Evolutionary conservation across 2,888 invertebrate genomes (phyloP).

Genomic region (Acrobeloides nanus): DNA sequence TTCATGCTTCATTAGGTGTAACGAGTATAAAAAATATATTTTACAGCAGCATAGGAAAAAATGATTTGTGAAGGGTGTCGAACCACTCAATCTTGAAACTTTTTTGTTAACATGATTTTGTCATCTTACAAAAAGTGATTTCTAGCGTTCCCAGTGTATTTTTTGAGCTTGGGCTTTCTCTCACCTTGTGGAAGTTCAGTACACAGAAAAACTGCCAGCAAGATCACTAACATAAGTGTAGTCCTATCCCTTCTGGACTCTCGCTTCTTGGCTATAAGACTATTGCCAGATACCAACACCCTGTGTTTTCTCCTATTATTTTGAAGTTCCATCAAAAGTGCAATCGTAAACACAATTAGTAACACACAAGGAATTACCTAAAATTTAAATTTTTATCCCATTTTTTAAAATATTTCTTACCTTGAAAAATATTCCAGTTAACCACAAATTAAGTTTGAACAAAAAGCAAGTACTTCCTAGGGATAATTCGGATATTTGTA

Average conservation of each 20-base stretch:
- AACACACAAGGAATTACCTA: constrained; percentile 37
- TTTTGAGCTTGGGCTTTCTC: too few relatives aligned
- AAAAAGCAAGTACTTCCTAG: constrained; percentile 36
- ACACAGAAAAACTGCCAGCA: constrained; percentile 70
- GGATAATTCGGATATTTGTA: constrained; percentile 31
- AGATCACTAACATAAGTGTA: constrained; percentile 66
- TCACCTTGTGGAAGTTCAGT: constrained; percentile 64
- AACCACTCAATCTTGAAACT: too few relatives aligned
- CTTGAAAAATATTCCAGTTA: constrained; percentile 49
- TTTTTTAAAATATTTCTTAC: too few relatives aligned
- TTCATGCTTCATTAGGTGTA: too few relatives aligned
- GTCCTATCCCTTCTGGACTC: constrained; percentile 26
- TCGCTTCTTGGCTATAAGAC: constrained; percentile 19
- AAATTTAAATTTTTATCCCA: too few relatives aligned
- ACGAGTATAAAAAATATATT: too few relatives aligned
- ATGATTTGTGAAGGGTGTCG: too few relatives aligned
- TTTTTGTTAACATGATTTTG: too few relatives aligned
- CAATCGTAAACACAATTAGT: constrained; percentile 34
- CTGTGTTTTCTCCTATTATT: constrained; percentile 20
- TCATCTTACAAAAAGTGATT: too few relatives aligned
- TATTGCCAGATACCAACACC: constrained; percentile 27
- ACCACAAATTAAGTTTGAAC: constrained; percentile 50
- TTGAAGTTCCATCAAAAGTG: constrained; percentile 31
- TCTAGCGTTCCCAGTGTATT: too few relatives aligned
- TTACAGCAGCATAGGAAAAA: too few relatives aligned